Evolutionary conservation across 2,113 vertebrate genomes (phyloP), one percentile per base, ranked within the genome.

Genomic region (Trochalopteron elliotii): DNA sequence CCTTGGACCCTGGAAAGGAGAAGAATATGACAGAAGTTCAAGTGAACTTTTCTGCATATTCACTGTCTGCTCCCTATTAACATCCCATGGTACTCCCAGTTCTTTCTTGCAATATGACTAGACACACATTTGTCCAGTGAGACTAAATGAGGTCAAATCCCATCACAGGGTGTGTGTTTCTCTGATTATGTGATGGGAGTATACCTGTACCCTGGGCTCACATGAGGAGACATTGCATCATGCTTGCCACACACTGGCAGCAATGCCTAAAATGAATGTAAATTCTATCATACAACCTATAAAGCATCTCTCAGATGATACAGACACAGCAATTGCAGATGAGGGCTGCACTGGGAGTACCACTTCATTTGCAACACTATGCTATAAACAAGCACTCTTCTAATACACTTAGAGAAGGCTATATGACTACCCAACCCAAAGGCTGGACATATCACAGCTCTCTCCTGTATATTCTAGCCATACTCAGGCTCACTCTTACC

Each of bases 1-100:
- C 21, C 30, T 70, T 83, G 52, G 25, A 49, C 18, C 30, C 33
- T 78, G 44, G 24, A 72, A 95, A 71, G 22, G 13, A 83, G 40
- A 67, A 37, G 27, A 61, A n/a, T 2, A 0, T 18, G 79, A 35
- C 9, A 39, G 37, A 39, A 39, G 37, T 31, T 68, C 1, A 5
- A 16, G 44, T 70, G 69, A 83, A 47, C 31, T 84, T 88, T 45
- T 67, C 20, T 50, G 50, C 28, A 5, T 76, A 12, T 65, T 87
- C 50, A 37, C 53, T 76, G 28, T 23, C 31, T 74, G 56, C 16
- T 75, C n/a, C 9, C 39, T 82, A 27, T 67, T 81, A 78, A 35
- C 12, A 21, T 63, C 18, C 47, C 0, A 0, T 18, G 8, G 28
- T 44, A 45, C 15, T 31, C 50, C 25, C 22, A n/a, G 45, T 69